Conservation (phyloP, 2,888 invertebrate species). For the Drosophila putrida region DNA sequence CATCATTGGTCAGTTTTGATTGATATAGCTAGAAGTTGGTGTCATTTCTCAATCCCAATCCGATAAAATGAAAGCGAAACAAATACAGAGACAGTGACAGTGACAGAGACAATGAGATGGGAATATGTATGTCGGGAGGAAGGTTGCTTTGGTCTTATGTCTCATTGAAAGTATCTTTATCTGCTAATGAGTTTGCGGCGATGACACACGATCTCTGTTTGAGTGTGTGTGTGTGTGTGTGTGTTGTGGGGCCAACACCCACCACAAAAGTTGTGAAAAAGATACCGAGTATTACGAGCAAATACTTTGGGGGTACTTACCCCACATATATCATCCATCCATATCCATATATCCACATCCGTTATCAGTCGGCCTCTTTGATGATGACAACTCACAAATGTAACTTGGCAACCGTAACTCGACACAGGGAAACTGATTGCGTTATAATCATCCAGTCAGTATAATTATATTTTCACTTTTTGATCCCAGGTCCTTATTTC, state of each 20-base stretch:
- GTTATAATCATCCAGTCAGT: not conserved
- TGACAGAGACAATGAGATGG: not conserved
- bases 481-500: not conserved
- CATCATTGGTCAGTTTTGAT: conserved; percentile 49
- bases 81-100: not conserved
- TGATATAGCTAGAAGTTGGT: conserved; percentile 41
- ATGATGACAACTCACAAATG: conserved; percentile 33
- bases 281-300: conserved; percentile 41
- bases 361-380: conserved; percentile 61
- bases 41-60: conserved; percentile 43
- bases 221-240: not conserved
- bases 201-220: conserved; percentile 62
- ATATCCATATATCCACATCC: conserved; percentile 45
- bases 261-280: conserved; percentile 69
- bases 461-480: not conserved
- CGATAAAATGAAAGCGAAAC: conserved; percentile 22
- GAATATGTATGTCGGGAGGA: not conserved
- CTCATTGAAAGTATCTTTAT: conserved; percentile 39
- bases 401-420: conserved; percentile 6
- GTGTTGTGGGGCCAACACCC: conserved; percentile 67
- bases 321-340: conserved; percentile 36
- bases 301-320: conserved; percentile 55
- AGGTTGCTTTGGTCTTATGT: not conserved
- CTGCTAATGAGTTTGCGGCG: conserved; percentile 57
- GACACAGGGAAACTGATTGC: conserved; percentile 7